A percentile compares a stretch with the other conserved stretches of the same genome.
Conservation (phyloP, 2,113 vertebrate species). For the Oreochromis spilurus region DNA sequence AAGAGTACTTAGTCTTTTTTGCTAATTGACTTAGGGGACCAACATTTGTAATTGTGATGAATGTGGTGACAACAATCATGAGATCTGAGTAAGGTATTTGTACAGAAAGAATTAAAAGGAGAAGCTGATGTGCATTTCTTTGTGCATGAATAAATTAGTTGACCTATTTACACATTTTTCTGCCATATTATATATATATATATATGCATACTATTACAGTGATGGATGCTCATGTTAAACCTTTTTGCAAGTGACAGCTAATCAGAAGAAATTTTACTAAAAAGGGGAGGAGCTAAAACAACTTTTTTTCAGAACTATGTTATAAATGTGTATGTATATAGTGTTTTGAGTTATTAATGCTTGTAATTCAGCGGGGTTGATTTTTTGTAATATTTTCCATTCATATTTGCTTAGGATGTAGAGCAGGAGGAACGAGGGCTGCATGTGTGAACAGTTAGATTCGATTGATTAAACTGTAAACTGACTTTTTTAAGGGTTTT, state of each 20-base stretch:
- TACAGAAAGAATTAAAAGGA: not conserved
- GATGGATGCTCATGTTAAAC: not conserved
- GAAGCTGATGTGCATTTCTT: not conserved
- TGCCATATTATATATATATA: not conserved
- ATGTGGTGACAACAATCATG: not conserved
- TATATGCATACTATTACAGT: not conserved
- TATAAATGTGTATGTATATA: accelerated
- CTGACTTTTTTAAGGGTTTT: not conserved
- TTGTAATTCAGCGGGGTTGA: not conserved
- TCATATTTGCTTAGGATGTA: not conserved
- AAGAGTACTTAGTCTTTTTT: not conserved
- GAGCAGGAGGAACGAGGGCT: not conserved
- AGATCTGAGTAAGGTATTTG: not conserved
- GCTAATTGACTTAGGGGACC: not conserved
- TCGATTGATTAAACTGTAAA: not conserved
- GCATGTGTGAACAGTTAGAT: not conserved
- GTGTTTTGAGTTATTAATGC: too few relatives aligned
- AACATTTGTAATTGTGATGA: not conserved
- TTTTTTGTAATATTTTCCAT: not conserved
- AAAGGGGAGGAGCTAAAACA: not conserved
- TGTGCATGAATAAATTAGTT: not conserved
- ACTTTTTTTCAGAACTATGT: not conserved
- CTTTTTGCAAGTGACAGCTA: not conserved
- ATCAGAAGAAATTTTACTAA: not conserved
- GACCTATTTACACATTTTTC: not conserved